These are phyloP conservation scores for Lanius ludovicianus DNA, from an alignment of 2,113 vertebrate species.

Conservation along the genomic window DNA sequence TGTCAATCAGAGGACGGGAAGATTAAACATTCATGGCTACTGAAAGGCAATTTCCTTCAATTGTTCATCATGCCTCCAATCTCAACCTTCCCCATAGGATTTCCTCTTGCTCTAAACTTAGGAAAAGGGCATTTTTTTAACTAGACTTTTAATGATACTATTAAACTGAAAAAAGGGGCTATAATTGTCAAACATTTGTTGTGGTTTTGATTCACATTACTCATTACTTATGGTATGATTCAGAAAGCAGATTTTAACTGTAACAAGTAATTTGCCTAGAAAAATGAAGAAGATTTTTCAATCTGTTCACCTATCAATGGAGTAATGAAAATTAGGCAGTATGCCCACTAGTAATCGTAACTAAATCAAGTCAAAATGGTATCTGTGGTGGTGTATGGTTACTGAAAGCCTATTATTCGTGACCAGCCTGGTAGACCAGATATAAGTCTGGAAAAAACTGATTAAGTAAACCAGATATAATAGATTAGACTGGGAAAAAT, in stretches of 20 bases:
- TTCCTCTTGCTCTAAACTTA: slow-evolving; percentile 13
- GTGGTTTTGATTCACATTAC: neutral
- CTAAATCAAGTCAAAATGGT: neutral
- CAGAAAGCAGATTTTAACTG: neutral
- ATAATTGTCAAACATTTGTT: neutral
- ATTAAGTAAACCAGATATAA: neutral
- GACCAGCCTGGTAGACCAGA: neutral
- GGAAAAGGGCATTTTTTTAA: neutral
- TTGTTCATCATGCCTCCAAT: slow-evolving; percentile 20
- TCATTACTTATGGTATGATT: neutral
- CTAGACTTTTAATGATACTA: neutral
- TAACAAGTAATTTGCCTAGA: neutral
- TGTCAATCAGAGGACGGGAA: neutral
- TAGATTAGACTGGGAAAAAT: neutral
- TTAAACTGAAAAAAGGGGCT: neutral
- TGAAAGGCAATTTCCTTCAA: slow-evolving; percentile 35
- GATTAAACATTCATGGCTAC: slow-evolving; percentile 6
- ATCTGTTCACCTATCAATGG: neutral
- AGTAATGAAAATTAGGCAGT: neutral
- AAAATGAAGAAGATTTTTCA: neutral
- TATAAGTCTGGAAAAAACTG: neutral
- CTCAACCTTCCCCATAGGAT: slow-evolving; percentile 1
- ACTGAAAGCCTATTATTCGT: neutral
- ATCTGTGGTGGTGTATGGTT: neutral
- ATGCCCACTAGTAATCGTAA: neutral